Evolutionary conservation across 2,888 invertebrate species (phyloP), one percentile per base, ranked within the genome.

Genomic region (Tupiocoris notatus): DNA sequence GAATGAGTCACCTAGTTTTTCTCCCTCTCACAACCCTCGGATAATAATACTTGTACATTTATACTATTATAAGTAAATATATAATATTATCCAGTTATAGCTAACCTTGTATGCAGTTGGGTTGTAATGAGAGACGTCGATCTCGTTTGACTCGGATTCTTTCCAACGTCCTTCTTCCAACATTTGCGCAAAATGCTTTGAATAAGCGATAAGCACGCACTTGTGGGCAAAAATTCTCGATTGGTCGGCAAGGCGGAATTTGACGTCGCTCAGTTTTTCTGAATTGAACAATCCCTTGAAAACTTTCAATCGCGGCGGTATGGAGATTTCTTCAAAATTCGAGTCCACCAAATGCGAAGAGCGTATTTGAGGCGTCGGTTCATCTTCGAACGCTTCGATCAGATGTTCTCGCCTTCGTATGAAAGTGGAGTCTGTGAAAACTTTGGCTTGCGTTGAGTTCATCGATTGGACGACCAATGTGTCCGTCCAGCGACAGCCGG

Each of bases 341-440:
- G 23, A 25, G n/a, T 67, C 67, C 2, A 18, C 1, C 12, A 56
- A 16, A 21, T 22, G 56, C 6, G 67, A 16, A 16, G 57, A 67
- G 3, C 67, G 67, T 56, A 67, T 67, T 17, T 67, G 67, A 21
- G 67, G 67, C 9, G 67, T 67, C 9, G 67, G 67, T 17, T 22
- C 56, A 56, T 67, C 67, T 0, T 18, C 56, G 57, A 67, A 67
- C 9, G 57, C 67, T 57, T 67, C 22, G 57, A 21, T n/a, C 1
- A 67, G 2, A 22, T 20, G 54, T 12, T 21, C 6, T 23, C 20
- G 21, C 0, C 7, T 21, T 2, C 16, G 16, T 1, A 21, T 3
- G 0, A 18, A 1, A 0, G 9, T 16, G 23, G 7, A 3, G 67
- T 67, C 67, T 1, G 56, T n/a, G 67, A 57, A 67, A 2, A 39